Base-by-base conservation (phyloP, 2,888 invertebrate species). In the Apamea sordens region DNA sequence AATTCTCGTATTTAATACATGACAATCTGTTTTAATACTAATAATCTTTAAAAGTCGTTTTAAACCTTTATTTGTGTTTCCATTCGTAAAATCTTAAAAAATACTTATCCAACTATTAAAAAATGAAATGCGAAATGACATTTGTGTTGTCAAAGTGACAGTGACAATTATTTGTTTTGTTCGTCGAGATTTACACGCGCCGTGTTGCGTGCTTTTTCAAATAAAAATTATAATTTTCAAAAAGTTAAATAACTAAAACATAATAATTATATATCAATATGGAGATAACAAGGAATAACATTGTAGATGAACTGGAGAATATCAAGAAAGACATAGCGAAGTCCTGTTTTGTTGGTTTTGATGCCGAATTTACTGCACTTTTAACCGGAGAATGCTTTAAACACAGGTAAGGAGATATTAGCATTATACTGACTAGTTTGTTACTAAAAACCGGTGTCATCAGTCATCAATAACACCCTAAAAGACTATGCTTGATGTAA, bases 291-390 rank as follows among this genome's bases (percentile, higher is more conserved):
- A 95, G 93, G 74, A 92, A 95, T 50, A 98, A 98, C 94, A 98
- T 98, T 91, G 90, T 95, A 3, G 94, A 97, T 63, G 92, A 97
- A 76, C 95, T 97, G 84, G 97, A 97, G 18, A 94, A 97, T 88
- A 97, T 98, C 86, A 94, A 97, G 88, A 92, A 93, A 83, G 93
- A 96, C 80, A 93, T 98, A 47, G 96, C 97, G 90, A 95, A 96
- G 71, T 97, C 98, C 15, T 97, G 97, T 86, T 98, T 98, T 91
- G 93, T 98, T 88, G 97, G 98, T 28, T 96, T 98, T 86, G 98
- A 98, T 93, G 97, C 98, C 24, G 98, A 98, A 95, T 98, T 98
- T 92, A 98, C 98, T 80, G 98, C 96, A 69, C 91, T 97, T 81
- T 87, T 95, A 76, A 89, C 96, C 0, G 94, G 95, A 84, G 95